Evolutionary conservation across 2,888 invertebrate species (phyloP).

Genomic region (Drosophila helvetica): DNA sequence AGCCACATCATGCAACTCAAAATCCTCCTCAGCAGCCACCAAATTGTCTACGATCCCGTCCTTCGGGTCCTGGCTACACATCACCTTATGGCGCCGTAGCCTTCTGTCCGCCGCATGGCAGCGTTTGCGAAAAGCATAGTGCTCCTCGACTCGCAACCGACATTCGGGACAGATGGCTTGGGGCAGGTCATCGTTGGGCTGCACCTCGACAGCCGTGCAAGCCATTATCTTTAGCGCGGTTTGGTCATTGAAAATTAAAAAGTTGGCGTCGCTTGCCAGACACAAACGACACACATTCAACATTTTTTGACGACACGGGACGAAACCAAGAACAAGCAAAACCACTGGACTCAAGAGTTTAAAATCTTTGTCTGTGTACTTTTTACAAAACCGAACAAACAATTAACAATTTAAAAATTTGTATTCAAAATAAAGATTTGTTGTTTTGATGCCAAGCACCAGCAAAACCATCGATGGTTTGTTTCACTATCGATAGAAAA

Average conservation of each 20-base stretch:
- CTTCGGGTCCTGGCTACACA: not conserved
- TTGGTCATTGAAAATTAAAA: conserved; percentile 30
- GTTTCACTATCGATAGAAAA: no score
- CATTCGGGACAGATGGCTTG: conserved; percentile 56
- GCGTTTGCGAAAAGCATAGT: conserved; percentile 60
- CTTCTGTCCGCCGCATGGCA: conserved; percentile 59
- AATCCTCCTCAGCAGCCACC: conserved; percentile 28
- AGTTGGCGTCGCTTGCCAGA: conserved; percentile 50
- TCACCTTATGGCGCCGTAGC: conserved; percentile 33
- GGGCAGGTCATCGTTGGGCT: conserved; percentile 51
- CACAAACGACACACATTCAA: conserved; percentile 59
- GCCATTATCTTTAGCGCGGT: conserved; percentile 41
- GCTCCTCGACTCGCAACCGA: conserved; percentile 63
- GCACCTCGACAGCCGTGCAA: conserved; percentile 59
- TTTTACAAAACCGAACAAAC: not conserved
- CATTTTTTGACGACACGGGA: conserved; percentile 18
- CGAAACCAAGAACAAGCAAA: not conserved
- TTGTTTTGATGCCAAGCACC: not conserved
- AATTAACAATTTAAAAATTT: not conserved
- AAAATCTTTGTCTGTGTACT: not conserved
- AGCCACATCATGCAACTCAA: conserved; percentile 42
- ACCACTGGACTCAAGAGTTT: not conserved
- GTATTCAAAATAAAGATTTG: not conserved
- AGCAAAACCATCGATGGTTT: no score
- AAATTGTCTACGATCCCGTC: not conserved